A percentile compares a stretch with the other conserved stretches of the same genome.
Evolutionary conservation across 2,113 vertebrate genomes (phyloP).

Genomic region (Sterrhoptilus dennistouni): DNA sequence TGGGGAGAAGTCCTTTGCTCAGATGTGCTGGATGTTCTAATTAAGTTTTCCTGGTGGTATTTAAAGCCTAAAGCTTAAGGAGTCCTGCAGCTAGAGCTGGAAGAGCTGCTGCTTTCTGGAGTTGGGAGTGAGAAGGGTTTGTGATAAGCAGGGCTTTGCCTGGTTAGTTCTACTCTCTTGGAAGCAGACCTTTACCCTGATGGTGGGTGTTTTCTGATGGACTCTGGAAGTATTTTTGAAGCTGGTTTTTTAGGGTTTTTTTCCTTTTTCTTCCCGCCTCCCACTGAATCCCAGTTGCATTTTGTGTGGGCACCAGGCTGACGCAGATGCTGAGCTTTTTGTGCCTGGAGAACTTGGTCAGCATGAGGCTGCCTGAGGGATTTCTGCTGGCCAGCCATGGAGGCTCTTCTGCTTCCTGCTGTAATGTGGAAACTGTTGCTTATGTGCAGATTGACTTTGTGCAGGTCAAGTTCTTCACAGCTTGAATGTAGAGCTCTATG

Average conservation of each 20-base stretch:
- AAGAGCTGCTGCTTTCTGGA: not conserved
- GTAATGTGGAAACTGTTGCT: not conserved
- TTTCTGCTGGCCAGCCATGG: not conserved
- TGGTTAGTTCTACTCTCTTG: not conserved
- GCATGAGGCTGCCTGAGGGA: not conserved
- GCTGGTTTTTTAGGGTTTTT: not conserved
- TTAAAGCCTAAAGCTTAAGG: not conserved
- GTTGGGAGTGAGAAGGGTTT: not conserved
- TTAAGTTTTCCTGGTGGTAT: not conserved
- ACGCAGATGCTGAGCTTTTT: rapidly evolving
- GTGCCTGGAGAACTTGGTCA: not conserved
- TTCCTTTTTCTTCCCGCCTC: not conserved
- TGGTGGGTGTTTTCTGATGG: too few species aligned
- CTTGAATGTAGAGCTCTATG: not conserved
- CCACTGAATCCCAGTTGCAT: not conserved
- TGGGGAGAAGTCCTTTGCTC: not conserved
- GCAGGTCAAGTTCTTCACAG: not conserved
- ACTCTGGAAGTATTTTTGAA: not conserved
- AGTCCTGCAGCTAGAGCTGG: not conserved
- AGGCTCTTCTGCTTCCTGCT: not conserved
- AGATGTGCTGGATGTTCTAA: not conserved
- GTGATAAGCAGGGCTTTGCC: not conserved
- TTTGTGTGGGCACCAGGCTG: not conserved
- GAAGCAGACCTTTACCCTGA: not conserved
- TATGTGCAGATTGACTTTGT: not conserved